Base-by-base conservation (phyloP, 2,113 vertebrate species). In the Emydura subglobosa region DNA sequence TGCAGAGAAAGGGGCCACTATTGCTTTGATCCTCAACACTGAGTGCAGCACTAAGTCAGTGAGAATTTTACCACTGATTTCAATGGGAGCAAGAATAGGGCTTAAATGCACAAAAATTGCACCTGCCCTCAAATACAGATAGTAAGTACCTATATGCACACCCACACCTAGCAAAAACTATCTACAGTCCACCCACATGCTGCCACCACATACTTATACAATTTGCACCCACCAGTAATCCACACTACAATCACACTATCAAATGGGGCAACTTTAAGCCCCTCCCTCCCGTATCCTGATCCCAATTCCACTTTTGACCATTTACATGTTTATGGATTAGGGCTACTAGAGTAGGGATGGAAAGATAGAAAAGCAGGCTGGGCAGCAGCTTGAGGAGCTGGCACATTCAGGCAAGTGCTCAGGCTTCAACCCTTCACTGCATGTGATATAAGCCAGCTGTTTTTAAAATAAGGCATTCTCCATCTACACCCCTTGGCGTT, bases 391-490 rank as follows among this genome's bases (percentile, higher is more conserved):
- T 53, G 84, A 87, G 91, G 86, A 87, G 44, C n/a, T 72, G n/a
- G 17, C 17, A 16, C 24, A 53, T 68, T 88, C 79, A 93, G 42
- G 24, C 24, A 85, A 82, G 27, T 76, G 68, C 87, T 87, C 50
- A 85, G 34, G 24, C 90, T 94, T 82, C 88, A 87, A 25, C 19
- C 68, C n/a, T 94, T 91, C 91, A 83, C n/a, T 65, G 50, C 82
- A 76, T 91, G 12, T 93, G 21, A 68, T 94, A 55, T 47, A 61
- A 90, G 59, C 59, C 59, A 91, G 54, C 17, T 92, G 79, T 27
- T 86, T 91, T 29, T 85, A 16, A 94, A 95, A 44, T 47, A 79
- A 90, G 17, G 3, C 79, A 91, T 95, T 76, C 85, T 94, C 86
- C 83, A 78, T 94, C 79, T 90, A 49, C 59, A 87, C 88, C 44